Conservation (phyloP, 2,797 vertebrate genomes). For the Hydrophis major region DNA sequence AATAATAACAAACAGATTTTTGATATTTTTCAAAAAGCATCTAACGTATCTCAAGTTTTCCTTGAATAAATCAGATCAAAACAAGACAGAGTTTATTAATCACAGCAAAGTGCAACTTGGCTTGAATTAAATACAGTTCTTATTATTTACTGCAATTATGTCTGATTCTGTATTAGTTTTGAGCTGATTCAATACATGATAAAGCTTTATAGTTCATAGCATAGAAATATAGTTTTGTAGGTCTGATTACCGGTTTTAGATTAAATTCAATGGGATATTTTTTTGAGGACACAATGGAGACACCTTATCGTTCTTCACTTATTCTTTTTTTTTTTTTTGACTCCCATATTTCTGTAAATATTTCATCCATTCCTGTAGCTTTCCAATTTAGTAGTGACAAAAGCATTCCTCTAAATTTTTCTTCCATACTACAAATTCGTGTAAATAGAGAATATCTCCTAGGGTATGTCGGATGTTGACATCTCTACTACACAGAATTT, state of each 20-base stretch:
- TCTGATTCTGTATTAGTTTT: neutral
- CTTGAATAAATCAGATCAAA: neutral
- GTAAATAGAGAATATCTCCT: neutral
- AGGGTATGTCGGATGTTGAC: neutral
- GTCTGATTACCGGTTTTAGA: neutral
- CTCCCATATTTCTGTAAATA: neutral
- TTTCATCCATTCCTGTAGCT: neutral
- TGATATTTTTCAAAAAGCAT: conserved; percentile 12
- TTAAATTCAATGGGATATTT: neutral
- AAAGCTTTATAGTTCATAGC: neutral
- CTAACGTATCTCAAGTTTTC: conserved; percentile 10
- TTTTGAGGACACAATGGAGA: neutral
- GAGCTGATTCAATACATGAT: neutral
- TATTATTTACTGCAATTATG: neutral
- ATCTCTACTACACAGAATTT: neutral
- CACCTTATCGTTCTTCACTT: neutral
- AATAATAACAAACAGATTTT: conserved; percentile 26
- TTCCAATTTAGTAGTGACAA: neutral
- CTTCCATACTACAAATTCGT: neutral
- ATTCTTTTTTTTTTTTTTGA: neutral
- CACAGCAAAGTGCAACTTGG: neutral
- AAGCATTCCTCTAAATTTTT: neutral
- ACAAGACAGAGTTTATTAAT: neutral
- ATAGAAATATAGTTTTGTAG: neutral
- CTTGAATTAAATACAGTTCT: conserved; percentile 11